Evolutionary conservation across 2,888 invertebrate species (phyloP).

Genomic region (Mythimna lalbum): DNA sequence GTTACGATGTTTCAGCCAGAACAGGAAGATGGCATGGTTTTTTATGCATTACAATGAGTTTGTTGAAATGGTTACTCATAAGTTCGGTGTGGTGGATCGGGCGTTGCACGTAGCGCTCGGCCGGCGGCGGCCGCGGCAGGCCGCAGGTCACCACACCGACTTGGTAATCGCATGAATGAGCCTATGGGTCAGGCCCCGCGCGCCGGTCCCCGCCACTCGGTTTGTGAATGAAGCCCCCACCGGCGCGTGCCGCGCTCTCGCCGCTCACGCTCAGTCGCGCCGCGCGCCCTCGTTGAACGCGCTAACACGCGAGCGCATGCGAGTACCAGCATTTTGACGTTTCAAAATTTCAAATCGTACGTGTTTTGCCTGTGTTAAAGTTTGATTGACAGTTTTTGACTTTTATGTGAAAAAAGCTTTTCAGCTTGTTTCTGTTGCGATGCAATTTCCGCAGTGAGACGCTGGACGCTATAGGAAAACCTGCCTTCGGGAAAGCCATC

Average conservation of each 20-base stretch:
- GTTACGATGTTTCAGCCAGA: conserved; percentile 55
- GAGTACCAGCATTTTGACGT: conserved; percentile 78
- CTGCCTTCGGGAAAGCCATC: conserved; percentile 80
- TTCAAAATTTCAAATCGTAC: conserved; percentile 81
- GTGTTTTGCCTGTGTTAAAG: conserved; percentile 72
- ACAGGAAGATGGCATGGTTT: conserved; percentile 70
- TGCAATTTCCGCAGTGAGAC: conserved; percentile 69
- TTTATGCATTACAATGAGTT: conserved; percentile 69
- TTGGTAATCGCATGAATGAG: conserved; percentile 85
- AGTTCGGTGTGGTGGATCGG: conserved; percentile 65
- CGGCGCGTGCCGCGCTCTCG: conserved; percentile 85
- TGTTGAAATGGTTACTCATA: conserved; percentile 54
- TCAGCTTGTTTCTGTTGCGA: conserved; percentile 66
- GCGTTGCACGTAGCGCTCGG: conserved; percentile 64
- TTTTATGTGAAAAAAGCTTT: conserved; percentile 66
- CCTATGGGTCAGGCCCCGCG: conserved; percentile 75
- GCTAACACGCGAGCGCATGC: conserved; percentile 84
- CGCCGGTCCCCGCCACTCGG: conserved; percentile 82
- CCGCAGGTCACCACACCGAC: conserved; percentile 65
- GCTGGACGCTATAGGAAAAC: conserved; percentile 69
- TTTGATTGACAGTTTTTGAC: conserved; percentile 70
- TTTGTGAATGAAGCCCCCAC: conserved; percentile 89
- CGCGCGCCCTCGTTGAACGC: conserved; percentile 85
- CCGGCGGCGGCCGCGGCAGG: conserved; percentile 56
- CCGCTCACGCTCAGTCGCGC: conserved; percentile 86